Conservation (phyloP, 2,797 vertebrate genomes). For the Fratercula arctica region DNA sequence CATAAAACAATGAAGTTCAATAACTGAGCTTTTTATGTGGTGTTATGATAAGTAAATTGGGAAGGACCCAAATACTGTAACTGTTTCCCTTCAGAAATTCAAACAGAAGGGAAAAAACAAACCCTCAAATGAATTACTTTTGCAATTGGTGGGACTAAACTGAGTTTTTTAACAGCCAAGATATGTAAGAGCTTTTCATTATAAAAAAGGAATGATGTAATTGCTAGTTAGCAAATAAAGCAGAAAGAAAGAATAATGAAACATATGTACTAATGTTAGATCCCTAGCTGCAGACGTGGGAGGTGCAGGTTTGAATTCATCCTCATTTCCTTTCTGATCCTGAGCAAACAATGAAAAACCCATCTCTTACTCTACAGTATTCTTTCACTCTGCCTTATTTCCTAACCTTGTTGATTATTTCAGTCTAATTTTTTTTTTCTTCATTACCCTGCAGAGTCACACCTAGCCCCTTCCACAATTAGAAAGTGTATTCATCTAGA, state of each 20-base stretch:
- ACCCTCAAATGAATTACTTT: background rate
- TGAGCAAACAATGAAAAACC: background rate
- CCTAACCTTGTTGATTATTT: background rate
- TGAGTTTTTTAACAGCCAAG: background rate
- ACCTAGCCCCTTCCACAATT: background rate
- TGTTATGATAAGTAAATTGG: background rate
- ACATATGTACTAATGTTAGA: background rate
- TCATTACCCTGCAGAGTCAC: background rate
- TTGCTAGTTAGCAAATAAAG: background rate
- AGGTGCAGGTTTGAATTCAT: background rate
- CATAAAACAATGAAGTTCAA: background rate
- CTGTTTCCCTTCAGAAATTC: background rate
- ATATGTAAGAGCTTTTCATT: background rate
- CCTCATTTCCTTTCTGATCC: background rate
- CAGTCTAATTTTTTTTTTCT: background rate
- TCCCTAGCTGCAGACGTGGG: background rate
- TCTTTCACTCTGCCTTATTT: background rate
- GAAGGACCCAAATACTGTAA: background rate
- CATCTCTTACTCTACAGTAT: background rate
- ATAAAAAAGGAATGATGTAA: background rate
- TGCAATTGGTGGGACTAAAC: background rate
- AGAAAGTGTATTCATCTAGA: background rate
- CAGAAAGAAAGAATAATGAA: background rate
- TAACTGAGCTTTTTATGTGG: background rate
- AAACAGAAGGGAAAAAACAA: background rate